Evolutionary conservation across 2,888 invertebrate genomes (phyloP).

Genomic region (Clepsis dumicolana): DNA sequence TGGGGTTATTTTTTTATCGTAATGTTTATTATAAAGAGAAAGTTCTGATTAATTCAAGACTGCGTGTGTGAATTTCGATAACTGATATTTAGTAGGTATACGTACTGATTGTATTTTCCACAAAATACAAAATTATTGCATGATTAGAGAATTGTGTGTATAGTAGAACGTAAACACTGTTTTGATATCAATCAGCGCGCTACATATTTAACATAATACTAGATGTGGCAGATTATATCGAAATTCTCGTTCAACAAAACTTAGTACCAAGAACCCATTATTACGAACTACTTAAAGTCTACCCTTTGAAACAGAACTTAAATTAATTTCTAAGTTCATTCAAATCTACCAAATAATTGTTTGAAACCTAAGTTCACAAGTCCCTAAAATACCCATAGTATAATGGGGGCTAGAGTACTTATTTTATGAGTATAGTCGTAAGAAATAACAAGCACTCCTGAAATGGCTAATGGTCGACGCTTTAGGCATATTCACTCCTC

Average conservation of each 20-base stretch:
- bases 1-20: too few relatives aligned
- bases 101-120: too few relatives aligned
- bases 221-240: slow-evolving; percentile 15
- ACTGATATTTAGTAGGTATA: too few relatives aligned
- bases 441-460: slow-evolving; percentile 51
- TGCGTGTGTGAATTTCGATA: too few relatives aligned
- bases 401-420: slow-evolving; percentile 37
- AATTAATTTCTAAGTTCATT: slow-evolving; percentile 40
- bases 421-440: slow-evolving; percentile 43
- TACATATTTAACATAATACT: background rate
- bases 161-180: background rate
- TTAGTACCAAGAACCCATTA: slow-evolving; percentile 31
- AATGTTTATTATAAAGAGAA: too few relatives aligned
- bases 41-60: too few relatives aligned
- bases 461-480: slow-evolving; percentile 60
- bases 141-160: too few relatives aligned
- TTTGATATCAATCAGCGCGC: background rate
- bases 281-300: slow-evolving; percentile 31
- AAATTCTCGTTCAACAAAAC: slow-evolving; percentile 24
- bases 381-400: slow-evolving; percentile 23
- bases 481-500: slow-evolving; percentile 53
- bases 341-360: slow-evolving; percentile 37
- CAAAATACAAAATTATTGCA: too few relatives aligned
- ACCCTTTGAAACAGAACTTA: slow-evolving; percentile 37
- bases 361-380: slow-evolving; percentile 30